These are phyloP conservation scores for Drosophila truncata DNA, from an alignment of 1,140 invertebrate species.

Conservation along the genomic window DNA sequence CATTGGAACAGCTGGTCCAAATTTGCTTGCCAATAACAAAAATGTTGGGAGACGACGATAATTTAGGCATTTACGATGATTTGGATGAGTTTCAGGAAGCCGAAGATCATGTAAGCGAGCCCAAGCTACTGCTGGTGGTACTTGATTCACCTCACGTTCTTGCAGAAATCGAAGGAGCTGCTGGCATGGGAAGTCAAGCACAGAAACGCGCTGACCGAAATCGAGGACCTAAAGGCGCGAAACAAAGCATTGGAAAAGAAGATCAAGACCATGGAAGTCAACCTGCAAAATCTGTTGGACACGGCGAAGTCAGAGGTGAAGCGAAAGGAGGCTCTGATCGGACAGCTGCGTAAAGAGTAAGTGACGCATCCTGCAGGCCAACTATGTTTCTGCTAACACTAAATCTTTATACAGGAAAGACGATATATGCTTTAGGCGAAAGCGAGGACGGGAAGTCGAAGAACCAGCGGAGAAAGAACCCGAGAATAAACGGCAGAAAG, in stretches of 20 bases:
- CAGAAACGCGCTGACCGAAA: slow-evolving; percentile 45
- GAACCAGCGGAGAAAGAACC: not conserved
- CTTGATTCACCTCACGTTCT: not conserved
- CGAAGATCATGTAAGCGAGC: slow-evolving; percentile 60
- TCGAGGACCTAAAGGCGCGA: slow-evolving; percentile 40
- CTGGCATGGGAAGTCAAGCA: slow-evolving; percentile 60
- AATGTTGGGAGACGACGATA: slow-evolving; percentile 63
- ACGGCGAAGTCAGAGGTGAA: slow-evolving; percentile 74
- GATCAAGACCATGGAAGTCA: slow-evolving; percentile 71
- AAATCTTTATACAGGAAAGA: slow-evolving; percentile 58
- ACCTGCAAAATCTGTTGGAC: slow-evolving; percentile 72
- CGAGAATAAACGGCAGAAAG: slow-evolving; percentile 7
- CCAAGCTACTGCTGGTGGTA: too few relatives aligned
- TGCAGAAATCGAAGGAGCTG: slow-evolving; percentile 76
- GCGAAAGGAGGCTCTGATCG: slow-evolving; percentile 71
- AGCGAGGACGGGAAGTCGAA: slow-evolving; percentile 13
- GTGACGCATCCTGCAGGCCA: not conserved
- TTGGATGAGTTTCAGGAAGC: slow-evolving; percentile 74
- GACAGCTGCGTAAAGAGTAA: slow-evolving; percentile 75
- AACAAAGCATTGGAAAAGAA: slow-evolving; percentile 68
- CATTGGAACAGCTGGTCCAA: not conserved
- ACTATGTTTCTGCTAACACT: not conserved
- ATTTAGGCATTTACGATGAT: slow-evolving; percentile 77
- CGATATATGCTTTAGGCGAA: slow-evolving; percentile 76
- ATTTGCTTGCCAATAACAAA: not conserved